These are phyloP conservation scores for Philaethria dido DNA, from an alignment of 2,888 invertebrate genomes.

Conservation along the genomic window DNA sequence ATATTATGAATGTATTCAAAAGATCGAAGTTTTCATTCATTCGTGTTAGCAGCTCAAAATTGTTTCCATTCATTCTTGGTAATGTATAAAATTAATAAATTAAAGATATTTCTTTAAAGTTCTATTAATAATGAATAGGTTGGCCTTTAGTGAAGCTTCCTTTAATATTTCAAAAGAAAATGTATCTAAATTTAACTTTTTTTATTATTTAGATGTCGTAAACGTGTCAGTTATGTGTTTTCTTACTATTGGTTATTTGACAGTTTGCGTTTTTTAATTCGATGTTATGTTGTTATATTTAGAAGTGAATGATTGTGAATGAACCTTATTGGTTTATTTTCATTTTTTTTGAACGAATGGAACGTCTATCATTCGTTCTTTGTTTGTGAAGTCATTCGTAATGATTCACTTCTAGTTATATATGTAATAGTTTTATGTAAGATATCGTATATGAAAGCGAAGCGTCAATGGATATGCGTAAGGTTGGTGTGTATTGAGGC, in stretches of 20 bases:
- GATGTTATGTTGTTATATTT: constrained; percentile 24
- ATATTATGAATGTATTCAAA: neutral
- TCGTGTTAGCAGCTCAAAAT: neutral
- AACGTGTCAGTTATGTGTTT: constrained; percentile 9
- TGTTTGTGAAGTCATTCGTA: neutral
- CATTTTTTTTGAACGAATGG: neutral
- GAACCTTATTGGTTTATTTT: no score
- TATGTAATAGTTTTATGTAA: constrained; percentile 17
- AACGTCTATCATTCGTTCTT: neutral
- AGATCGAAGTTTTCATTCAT: constrained; percentile 1
- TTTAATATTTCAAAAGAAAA: constrained; percentile 5
- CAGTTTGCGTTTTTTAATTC: constrained; percentile 20
- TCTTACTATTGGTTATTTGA: constrained; percentile 9
- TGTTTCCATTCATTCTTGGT: constrained; percentile 2
- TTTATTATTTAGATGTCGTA: constrained; percentile 6
- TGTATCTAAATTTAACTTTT: constrained; percentile 12
- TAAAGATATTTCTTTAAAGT: neutral
- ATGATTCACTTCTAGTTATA: constrained; percentile 15
- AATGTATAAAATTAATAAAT: neutral
- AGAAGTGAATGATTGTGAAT: constrained; percentile 22
- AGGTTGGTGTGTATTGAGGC: constrained; percentile 61
- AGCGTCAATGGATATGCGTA: constrained; percentile 57
- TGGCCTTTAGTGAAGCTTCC: neutral
- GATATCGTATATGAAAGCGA: constrained; percentile 43
- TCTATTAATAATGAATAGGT: neutral